Evolutionary conservation across 1,140 invertebrate species (phyloP), one percentile per base, ranked within the genome.

Genomic region (Anastrepha ludens): DNA sequence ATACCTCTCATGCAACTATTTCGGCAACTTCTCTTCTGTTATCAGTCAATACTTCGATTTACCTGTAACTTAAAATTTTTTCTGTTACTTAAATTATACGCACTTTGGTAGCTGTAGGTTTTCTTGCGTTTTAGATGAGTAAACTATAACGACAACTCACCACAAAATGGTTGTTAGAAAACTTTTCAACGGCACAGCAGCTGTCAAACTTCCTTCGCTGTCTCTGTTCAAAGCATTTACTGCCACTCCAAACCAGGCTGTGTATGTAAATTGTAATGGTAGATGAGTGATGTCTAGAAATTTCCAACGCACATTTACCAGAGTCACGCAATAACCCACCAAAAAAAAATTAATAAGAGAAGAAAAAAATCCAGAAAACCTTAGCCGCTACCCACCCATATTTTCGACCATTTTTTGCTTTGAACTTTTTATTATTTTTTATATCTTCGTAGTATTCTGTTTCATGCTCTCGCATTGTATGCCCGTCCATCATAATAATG

Each of bases 401-500:
- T 81, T 47, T 81, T 13, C 8, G 2, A 70, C 67, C 9, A 15
- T 7, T 44, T 70, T 44, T 70, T 13, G 20, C 41, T 39, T 47
- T 20, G 74, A 29, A 55, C 47, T 6, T 55, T 29, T 17, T 62
- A 4, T 4, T 15, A 5, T 62, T 62, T 13, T 15, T 17, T 62
- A 5, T 62, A 62, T 13, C 59, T 62, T 47, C 39, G 17, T 65
- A 20, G 3, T 15, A 86, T 44, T 86, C 50, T 29, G 58, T 86
- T 65, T 86, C 20, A 29, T 60, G 20, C 50, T 13, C 85, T 20
- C 85, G 39, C 85, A n/a, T 86, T 86, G 85, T 65, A 3, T n/a
- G 62, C 39, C 85, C 74, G 47, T 81, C 74, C 50, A 81, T 81
- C 74, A 81, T 81, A 20, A 81, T 81, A 81, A 81, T 81, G 74